Percentiles rank a stretch among this genome's conserved stretches.
These are phyloP conservation scores for Drosophila littoralis DNA, from an alignment of 1,140 invertebrate species.

Conservation along the genomic window DNA sequence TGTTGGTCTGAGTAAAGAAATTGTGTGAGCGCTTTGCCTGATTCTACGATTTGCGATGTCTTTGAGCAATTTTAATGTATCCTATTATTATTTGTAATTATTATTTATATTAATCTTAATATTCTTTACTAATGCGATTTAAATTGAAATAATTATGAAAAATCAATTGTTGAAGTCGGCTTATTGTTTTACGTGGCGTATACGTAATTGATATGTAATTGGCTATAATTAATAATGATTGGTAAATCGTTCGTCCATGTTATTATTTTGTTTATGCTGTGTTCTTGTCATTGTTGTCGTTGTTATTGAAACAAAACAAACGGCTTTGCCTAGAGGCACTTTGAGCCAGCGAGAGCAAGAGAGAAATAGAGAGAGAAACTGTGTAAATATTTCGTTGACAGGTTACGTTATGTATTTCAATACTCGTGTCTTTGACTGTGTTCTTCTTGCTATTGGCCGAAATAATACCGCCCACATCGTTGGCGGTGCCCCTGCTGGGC, in stretches of 20 bases:
- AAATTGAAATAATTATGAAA: neutral
- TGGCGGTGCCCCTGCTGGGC: conserved; percentile 98
- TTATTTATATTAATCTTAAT: conserved; percentile 1
- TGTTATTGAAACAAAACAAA: conserved; percentile 44
- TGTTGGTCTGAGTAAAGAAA: conserved; percentile 14
- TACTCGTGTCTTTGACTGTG: conserved; percentile 98
- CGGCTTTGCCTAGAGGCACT: conserved; percentile 14
- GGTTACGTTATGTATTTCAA: conserved; percentile 97
- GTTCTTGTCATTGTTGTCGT: conserved; percentile 58
- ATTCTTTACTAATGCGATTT: neutral
- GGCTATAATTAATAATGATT: conserved; percentile 44
- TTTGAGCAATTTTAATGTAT: conserved; percentile 10
- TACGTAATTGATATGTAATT: conserved; percentile 64
- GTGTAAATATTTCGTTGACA: conserved; percentile 85
- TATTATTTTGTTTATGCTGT: conserved; percentile 60
- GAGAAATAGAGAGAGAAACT: conserved; percentile 55
- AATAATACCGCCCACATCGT: conserved; percentile 98
- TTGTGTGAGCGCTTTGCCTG: conserved; percentile 44
- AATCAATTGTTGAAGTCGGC: conserved; percentile 14
- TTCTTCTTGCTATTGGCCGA: conserved; percentile 98
- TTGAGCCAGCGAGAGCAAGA: neutral
- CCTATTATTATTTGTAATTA: conserved; percentile 11
- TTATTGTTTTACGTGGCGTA: conserved; percentile 48
- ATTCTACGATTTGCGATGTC: conserved; percentile 39
- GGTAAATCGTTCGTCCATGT: conserved; percentile 41